Base-by-base conservation (phyloP, 2,888 invertebrate species). In the Ormyrus labotus region DNA sequence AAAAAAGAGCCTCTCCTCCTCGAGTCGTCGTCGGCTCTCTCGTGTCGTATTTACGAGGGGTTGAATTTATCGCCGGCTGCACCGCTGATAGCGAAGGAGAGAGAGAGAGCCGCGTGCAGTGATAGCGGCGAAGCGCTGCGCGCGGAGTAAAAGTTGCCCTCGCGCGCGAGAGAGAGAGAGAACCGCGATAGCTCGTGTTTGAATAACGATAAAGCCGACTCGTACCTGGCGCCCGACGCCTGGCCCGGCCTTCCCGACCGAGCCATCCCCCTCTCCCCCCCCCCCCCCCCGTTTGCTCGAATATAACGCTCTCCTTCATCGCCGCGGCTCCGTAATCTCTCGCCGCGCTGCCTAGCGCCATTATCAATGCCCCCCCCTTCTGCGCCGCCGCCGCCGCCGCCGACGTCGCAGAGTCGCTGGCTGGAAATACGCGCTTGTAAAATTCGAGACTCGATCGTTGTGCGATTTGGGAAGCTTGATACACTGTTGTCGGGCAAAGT, bases 131-230 rank as follows among this genome's bases (percentile, higher is more conserved):
- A 13, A 13, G 13, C 13, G 13, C 19, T 19, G 34, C 34, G 34
- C 19, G 65, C 51, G 9, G 72, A 53, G 64, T 64, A 64, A 64
- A 48, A 64, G 63, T 47, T 65, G 58, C 8, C 47, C 85, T 88
- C 82, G 86, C 87, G 84, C 19, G 19, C 1, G 19, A 19, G 19
- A 19, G 19, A 19, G 19, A 19, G 19, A 19, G 19, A 19, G 19
- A 19, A 4, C 82, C 84, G 85, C 84, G 88, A 88, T 87, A 87
- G 83, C 85, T 83, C 58, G 65, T 89, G 86, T 89, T 89, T 89
- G 87, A 84, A 85, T 82, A 87, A 81, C 85, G 88, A 88, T 89
- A 89, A 89, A 85, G 85, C 84, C 84, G 85, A 83, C 57, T 53
- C 68, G 84, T 86, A 83, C 83, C 84, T 84, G 85, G 84, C 84